These are phyloP conservation scores for Crenichthys baileyi DNA, from an alignment of 2,797 vertebrate genomes.

Conservation along the genomic window DNA sequence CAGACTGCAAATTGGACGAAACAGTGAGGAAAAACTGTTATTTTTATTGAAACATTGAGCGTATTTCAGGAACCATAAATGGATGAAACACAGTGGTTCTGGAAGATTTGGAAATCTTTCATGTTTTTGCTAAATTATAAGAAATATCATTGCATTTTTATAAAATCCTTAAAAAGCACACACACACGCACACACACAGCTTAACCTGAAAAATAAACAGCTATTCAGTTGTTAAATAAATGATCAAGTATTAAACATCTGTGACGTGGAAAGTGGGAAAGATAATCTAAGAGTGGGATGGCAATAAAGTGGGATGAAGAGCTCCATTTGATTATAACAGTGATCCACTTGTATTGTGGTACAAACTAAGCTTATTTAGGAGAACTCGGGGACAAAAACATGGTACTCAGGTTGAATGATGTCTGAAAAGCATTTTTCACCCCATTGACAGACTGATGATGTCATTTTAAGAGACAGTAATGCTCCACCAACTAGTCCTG, in stretches of 20 bases:
- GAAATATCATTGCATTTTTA: not conserved
- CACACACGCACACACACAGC: not conserved
- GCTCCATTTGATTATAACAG: not conserved
- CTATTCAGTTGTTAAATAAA: not conserved
- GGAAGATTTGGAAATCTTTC: not conserved
- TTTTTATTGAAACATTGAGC: not conserved
- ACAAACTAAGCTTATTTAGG: not conserved
- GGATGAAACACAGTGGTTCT: not conserved
- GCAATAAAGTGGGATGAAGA: not conserved
- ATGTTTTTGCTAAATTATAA: too few relatives aligned
- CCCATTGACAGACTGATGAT: not conserved
- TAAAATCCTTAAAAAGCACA: not conserved
- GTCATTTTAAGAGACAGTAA: not conserved
- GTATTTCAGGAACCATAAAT: not conserved
- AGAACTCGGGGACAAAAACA: not conserved
- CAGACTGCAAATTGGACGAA: constrained; percentile 3
- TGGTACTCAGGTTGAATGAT: too few relatives aligned
- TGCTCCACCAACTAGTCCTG: not conserved
- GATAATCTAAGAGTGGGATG: not conserved
- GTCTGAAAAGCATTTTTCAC: not conserved
- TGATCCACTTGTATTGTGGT: not conserved
- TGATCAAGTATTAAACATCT: not conserved
- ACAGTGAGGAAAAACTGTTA: not conserved
- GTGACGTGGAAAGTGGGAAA: not conserved
- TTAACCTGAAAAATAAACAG: not conserved